Conservation (phyloP, 1,140 invertebrate genomes). For the Hyles vespertilio region DNA sequence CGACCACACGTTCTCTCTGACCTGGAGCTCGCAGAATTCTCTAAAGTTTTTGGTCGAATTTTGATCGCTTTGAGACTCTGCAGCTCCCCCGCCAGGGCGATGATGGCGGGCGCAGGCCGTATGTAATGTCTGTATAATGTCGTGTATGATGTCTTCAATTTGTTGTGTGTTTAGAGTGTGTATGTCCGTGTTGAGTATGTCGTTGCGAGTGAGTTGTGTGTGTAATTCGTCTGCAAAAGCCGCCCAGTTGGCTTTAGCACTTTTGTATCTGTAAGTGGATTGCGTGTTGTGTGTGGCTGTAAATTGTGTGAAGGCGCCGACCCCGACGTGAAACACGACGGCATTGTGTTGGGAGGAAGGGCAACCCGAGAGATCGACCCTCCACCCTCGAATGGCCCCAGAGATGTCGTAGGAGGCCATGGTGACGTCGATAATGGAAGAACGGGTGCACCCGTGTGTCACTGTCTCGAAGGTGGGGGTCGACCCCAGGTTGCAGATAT, state of each 20-base stretch:
- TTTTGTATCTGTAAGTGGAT: no score
- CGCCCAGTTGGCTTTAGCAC: no score
- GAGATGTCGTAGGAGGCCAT: not conserved
- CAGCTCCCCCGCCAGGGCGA: constrained; percentile 6
- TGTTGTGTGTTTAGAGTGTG: no score
- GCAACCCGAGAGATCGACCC: constrained; percentile 12
- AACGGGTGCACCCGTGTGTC: not conserved
- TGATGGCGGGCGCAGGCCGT: no score
- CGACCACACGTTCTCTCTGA: not conserved
- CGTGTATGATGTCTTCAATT: no score
- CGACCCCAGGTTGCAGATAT: constrained; percentile 5
- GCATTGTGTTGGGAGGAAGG: constrained; percentile 19
- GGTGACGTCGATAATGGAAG: constrained; percentile 21
- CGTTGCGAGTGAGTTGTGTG: no score
- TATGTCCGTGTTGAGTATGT: no score
- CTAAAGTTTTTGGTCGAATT: not conserved
- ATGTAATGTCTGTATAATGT: no score
- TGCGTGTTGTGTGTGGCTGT: no score
- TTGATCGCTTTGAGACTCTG: not conserved
- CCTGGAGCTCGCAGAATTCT: not conserved
- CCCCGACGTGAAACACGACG: constrained; percentile 5
- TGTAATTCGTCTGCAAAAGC: no score
- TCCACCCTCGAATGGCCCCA: constrained; percentile 13
- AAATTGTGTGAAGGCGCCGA: no score
- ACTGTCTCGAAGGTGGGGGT: constrained; percentile 15